Conservation (phyloP, 2,888 invertebrate species). For the Brachynemurus nebulosus region DNA sequence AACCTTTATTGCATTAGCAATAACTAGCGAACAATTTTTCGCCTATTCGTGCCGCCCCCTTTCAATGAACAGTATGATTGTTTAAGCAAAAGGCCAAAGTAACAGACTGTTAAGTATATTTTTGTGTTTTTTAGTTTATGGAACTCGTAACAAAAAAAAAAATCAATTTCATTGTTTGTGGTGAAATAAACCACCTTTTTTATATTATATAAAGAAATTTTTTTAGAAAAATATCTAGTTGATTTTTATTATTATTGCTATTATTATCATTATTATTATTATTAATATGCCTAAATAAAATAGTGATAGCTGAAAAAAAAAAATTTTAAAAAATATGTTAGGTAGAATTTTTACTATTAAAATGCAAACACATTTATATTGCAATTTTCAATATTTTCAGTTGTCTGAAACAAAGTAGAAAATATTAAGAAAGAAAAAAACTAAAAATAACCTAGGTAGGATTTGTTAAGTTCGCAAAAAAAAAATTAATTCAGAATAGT, state of each 20-base stretch:
- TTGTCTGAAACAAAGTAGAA: too few relatives aligned
- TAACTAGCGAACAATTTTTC: too few relatives aligned
- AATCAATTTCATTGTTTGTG: neutral
- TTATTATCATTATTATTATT: neutral
- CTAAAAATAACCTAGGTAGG: too few relatives aligned
- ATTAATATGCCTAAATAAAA: conserved; percentile 1
- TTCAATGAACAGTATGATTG: too few relatives aligned
- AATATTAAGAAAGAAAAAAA: too few relatives aligned
- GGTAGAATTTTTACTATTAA: conserved; percentile 1
- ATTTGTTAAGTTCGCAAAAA: too few relatives aligned
- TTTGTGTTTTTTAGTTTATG: too few relatives aligned
- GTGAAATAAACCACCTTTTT: conserved; percentile 1
- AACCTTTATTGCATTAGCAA: too few relatives aligned
- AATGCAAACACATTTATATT: neutral
- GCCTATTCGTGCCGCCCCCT: too few relatives aligned
- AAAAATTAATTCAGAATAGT: too few relatives aligned
- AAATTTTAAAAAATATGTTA: neutral
- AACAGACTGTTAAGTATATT: conserved; percentile 5
- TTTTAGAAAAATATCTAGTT: neutral
- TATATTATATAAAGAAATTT: neutral
- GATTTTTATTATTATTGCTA: conserved; percentile 1
- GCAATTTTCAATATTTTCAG: too few relatives aligned
- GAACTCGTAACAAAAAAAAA: too few relatives aligned
- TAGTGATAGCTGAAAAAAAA: conserved; percentile 2
- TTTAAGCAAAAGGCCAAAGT: conserved; percentile 7